Base-by-base conservation (phyloP, 2,113 vertebrate species). In the Melanotaenia duboulayi region DNA sequence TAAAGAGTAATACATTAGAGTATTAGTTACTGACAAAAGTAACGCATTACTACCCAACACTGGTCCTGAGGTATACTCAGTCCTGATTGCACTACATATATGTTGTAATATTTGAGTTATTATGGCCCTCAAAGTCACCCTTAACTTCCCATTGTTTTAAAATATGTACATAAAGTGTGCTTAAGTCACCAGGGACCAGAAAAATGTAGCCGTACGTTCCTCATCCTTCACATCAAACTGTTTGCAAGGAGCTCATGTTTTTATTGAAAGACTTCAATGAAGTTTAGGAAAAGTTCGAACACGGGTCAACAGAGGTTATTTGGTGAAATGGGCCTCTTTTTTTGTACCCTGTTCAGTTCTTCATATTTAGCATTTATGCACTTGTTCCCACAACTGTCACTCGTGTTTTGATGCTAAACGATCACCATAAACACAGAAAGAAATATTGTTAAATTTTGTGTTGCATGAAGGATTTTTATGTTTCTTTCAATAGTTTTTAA, bases 141-240 rank as follows among this genome's bases (percentile, higher is more conserved):
- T 19, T 17, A 11, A 46, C 1, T 32, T 23, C 28, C 39, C 37
- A n/a, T 55, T 28, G 42, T 55, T 55, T 25, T 13, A 44, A 22
- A 46, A 19, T 35, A 35, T 4, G 49, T 37, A 35, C 19, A n/a
- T 32, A 19, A 57, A 57, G 49, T 39, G 37, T 52, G 0, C 14
- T 28, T 2, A 0, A 16, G 56, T 28, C 42, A 57, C 17, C 4
- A 32, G 48, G 19, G 0, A 23, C 3, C 4, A 3, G 0, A 4
- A 9, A 23, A 10, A 4, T 7, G 9, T 0, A 11, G 25, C 25
- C 28, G 14, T 0, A 0, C 8, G 1, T 3, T 2, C 13, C 0
- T 10, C 11, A 9, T 64, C 4, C 0, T 40, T 37, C 11, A 65
- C 32, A 2, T 40, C 65, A 9, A 11, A 7, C 24, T 39, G 10